A percentile compares a stretch with the other conserved stretches of the same genome.
Evolutionary conservation across 2,888 invertebrate species (phyloP).

Genomic region (Epistrophella euchroma): DNA sequence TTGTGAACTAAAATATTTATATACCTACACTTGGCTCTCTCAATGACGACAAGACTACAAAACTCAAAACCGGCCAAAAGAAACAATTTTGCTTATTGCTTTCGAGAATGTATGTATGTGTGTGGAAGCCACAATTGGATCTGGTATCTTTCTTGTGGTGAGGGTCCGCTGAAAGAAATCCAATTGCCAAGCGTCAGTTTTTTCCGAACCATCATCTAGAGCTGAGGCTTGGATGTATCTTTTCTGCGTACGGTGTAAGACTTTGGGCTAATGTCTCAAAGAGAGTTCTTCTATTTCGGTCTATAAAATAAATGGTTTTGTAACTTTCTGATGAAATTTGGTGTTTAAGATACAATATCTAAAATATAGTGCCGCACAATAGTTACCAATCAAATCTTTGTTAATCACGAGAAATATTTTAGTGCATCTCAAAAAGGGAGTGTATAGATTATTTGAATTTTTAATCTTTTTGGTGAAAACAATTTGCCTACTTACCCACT

Average conservation of each 20-base stretch:
- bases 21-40: slow-evolving; percentile 35
- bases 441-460: slow-evolving; percentile 14
- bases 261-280: slow-evolving; percentile 9
- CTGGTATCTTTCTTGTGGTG: slow-evolving; percentile 37
- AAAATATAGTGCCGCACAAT: slow-evolving; percentile 1
- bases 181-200: slow-evolving; percentile 71
- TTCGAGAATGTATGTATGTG: slow-evolving; percentile 37
- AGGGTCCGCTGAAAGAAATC: slow-evolving; percentile 69
- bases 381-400: neutral
- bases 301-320: slow-evolving; percentile 33
- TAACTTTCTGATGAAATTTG: slow-evolving; percentile 35
- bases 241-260: neutral
- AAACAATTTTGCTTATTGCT: slow-evolving; percentile 12
- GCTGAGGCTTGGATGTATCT: slow-evolving; percentile 38
- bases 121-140: slow-evolving; percentile 21
- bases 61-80: slow-evolving; percentile 64
- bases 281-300: slow-evolving; percentile 21
- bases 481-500: slow-evolving; percentile 76
- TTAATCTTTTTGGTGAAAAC: slow-evolving; percentile 71
- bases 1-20: slow-evolving; percentile 6
- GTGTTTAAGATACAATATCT: slow-evolving; percentile 20
- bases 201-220: slow-evolving; percentile 61
- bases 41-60: slow-evolving; percentile 54
- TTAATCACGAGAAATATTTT: neutral
- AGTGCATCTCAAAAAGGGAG: neutral